phyloP scores from a whole-genome alignment of 2,888 invertebrate species.

The Netelia fuscicornis region DNA sequence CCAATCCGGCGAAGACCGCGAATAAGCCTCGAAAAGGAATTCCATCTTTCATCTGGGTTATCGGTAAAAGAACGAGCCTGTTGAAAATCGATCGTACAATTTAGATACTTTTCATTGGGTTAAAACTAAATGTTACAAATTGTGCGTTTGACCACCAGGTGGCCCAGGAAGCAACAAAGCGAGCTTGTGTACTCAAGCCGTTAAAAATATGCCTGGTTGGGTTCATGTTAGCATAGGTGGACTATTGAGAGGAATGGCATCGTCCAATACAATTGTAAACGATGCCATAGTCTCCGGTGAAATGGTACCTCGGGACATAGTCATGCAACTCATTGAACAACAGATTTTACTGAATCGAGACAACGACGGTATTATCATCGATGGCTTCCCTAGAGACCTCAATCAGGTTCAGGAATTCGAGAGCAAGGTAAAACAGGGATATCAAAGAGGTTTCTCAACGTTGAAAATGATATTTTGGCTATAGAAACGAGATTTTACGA shows the following conservation, averaged over 20 bases:
- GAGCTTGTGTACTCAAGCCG: constrained; percentile 90
- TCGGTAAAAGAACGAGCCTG: constrained; percentile 80
- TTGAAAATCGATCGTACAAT: not conserved
- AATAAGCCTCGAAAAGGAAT: constrained; percentile 80
- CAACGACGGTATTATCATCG: constrained; percentile 93
- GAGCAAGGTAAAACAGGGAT: constrained; percentile 88
- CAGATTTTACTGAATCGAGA: constrained; percentile 86
- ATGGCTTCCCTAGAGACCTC: constrained; percentile 97
- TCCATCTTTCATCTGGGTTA: constrained; percentile 85
- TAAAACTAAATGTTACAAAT: not conserved
- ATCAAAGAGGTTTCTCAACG: not conserved
- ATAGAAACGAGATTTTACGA: too few species aligned
- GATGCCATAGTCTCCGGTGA: constrained; percentile 92
- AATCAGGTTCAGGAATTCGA: constrained; percentile 96
- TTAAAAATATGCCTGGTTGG: constrained; percentile 90
- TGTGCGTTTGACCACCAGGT: constrained; percentile 85
- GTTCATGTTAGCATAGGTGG: constrained; percentile 92
- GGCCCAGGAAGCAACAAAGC: constrained; percentile 97
- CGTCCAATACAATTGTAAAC: constrained; percentile 88
- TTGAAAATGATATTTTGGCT: too few species aligned
- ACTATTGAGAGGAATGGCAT: constrained; percentile 90
- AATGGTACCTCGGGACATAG: constrained; percentile 92
- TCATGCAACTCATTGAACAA: constrained; percentile 91
- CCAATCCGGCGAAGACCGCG: constrained; percentile 77
- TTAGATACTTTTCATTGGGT: not conserved